Percentiles rank a stretch among this genome's conserved stretches.
Evolutionary conservation across 2,797 vertebrate genomes (phyloP).

Genomic region (Enteromius anoplus): DNA sequence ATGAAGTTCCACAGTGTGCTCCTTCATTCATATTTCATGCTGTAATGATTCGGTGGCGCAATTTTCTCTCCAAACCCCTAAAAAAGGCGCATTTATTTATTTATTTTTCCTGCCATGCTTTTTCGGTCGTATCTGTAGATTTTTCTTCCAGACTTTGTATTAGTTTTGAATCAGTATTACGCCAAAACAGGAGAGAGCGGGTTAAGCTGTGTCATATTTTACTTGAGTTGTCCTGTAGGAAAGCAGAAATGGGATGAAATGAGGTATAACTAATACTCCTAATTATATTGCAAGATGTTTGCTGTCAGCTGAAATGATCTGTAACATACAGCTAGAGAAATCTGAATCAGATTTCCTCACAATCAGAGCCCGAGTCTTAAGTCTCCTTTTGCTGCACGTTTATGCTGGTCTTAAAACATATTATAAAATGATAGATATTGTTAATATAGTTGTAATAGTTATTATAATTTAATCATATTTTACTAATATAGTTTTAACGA

Average conservation of each 20-base stretch:
- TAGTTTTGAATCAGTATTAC: neutral
- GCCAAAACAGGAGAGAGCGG: neutral
- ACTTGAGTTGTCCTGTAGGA: neutral
- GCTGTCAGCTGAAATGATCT: conserved; percentile 16
- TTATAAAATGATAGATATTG: neutral
- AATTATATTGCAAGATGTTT: conserved; percentile 2
- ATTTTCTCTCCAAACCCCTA: conserved; percentile 5
- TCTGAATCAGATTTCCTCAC: neutral
- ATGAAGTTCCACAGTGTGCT: conserved; percentile 44
- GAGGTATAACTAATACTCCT: neutral
- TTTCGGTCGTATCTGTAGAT: neutral
- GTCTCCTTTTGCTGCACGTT: neutral
- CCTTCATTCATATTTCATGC: conserved; percentile 45
- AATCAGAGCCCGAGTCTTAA: neutral
- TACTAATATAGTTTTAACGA: neutral
- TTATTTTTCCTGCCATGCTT: neutral
- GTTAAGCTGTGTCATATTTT: neutral
- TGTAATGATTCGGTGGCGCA: conserved; percentile 19
- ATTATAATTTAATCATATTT: neutral
- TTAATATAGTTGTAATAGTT: neutral
- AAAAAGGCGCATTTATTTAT: neutral
- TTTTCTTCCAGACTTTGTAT: neutral
- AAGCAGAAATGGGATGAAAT: neutral
- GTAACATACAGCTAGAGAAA: neutral
- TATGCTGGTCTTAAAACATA: neutral